Evolutionary conservation across 2,888 invertebrate genomes (phyloP), one percentile per base, ranked within the genome.

Genomic region (Diabrotica balteata): DNA sequence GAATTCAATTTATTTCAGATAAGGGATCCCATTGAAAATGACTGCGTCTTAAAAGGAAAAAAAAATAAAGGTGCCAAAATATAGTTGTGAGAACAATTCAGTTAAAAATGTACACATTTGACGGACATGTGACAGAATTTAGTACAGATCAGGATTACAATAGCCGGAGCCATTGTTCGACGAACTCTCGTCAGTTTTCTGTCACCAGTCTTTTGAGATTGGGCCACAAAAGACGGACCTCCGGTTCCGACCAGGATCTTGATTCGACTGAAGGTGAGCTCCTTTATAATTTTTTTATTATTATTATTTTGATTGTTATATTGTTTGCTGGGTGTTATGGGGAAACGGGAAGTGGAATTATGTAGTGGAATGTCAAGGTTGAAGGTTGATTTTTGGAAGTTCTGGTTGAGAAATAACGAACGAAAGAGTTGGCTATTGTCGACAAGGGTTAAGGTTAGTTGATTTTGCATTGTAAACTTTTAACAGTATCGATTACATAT

Each of bases 121-220:
- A 76, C 59, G 78, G 76, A 73, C 77, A 79, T 63, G 67, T 77
- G 63, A 72, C 79, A 46, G 76, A 78, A 67, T 76, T 77, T 63
- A 68, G 68, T 44, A 70, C 73, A 42, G 69, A 73, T 49, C 63
- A 71, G 44, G 76, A 78, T 32, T 76, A 71, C 71, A 77, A 73
- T 72, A 73, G 72, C 42, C 76, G 77, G 69, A 58, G 71, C 32
- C 76, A 76, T 72, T 76, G 76, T 69, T 74, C 80, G 8, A 76
- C 79, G 53, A 83, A 83, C 70, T 77, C 81, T 10, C 77, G 80
- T 70, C 83, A 84, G 72, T 84, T 84, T 79, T 83, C 84, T 51
- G 84, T 84, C 68, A 83, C 78, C 72, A 84, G 81, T 77, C 77
- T 84, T 65, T 76, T 84, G 68, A 77, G 81, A 72, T 72, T 83